phyloP scores from a whole-genome alignment of 2,797 vertebrate species.

The Gallirallus australis region DNA sequence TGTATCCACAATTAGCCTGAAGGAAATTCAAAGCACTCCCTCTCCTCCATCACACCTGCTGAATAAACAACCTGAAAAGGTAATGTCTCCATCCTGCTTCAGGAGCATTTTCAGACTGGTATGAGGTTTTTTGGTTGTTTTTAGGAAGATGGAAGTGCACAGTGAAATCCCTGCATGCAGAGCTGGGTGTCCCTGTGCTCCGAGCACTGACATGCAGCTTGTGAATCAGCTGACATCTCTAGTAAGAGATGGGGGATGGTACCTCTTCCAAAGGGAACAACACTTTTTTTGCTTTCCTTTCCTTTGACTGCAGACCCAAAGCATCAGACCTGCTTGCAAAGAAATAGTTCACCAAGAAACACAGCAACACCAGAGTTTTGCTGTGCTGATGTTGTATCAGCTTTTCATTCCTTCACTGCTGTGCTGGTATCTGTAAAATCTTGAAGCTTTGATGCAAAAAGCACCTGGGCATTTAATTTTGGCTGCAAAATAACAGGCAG shows the following conservation, averaged over 20 bases:
- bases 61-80: background rate
- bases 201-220: accelerated
- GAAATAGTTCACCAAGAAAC: background rate
- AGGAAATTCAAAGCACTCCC: background rate
- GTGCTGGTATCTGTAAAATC: background rate
- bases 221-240: background rate
- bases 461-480: background rate
- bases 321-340: background rate
- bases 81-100: background rate
- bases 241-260: background rate
- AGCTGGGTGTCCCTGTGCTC: too few relatives aligned
- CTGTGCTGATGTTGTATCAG: background rate
- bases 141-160: background rate
- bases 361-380: background rate
- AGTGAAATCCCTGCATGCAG: background rate
- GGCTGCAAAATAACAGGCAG: background rate
- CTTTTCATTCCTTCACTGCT: background rate
- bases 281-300: background rate
- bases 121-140: background rate
- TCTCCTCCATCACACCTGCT: background rate
- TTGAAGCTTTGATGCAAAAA: background rate
- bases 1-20: background rate
- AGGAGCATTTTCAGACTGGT: background rate
- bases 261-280: accelerated
- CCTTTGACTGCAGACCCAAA: background rate